phyloP scores from a whole-genome alignment of 2,797 vertebrate genomes.

The Xiphorhynchus erythropygius region DNA sequence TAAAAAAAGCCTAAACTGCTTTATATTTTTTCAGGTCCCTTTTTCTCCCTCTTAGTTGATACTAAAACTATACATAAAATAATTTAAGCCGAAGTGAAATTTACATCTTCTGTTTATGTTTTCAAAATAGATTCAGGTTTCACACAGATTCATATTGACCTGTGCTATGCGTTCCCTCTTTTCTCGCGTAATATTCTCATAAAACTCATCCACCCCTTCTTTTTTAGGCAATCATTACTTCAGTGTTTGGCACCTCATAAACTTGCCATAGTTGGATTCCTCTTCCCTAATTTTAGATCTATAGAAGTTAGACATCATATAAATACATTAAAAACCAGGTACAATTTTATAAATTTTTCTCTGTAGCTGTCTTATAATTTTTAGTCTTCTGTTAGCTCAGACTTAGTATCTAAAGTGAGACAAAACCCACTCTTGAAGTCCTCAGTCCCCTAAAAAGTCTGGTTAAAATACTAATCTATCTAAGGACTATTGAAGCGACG shows the following conservation, averaged over 20 bases:
- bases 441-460: background rate
- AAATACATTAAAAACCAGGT: background rate
- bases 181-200: background rate
- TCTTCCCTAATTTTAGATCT: background rate
- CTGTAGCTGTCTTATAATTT: background rate
- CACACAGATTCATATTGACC: background rate
- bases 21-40: background rate
- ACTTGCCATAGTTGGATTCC: background rate
- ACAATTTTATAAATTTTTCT: background rate
- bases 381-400: background rate
- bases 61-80: background rate
- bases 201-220: background rate
- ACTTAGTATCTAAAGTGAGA: background rate
- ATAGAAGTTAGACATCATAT: background rate
- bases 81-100: background rate
- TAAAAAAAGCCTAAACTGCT: background rate
- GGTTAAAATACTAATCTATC: background rate
- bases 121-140: background rate
- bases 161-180: background rate
- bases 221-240: background rate
- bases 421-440: background rate
- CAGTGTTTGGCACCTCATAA: background rate
- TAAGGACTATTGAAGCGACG: background rate
- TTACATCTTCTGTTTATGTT: background rate
- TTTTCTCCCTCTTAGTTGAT: background rate